Conservation (phyloP, 2,888 invertebrate species). For the Perdita meconis region DNA sequence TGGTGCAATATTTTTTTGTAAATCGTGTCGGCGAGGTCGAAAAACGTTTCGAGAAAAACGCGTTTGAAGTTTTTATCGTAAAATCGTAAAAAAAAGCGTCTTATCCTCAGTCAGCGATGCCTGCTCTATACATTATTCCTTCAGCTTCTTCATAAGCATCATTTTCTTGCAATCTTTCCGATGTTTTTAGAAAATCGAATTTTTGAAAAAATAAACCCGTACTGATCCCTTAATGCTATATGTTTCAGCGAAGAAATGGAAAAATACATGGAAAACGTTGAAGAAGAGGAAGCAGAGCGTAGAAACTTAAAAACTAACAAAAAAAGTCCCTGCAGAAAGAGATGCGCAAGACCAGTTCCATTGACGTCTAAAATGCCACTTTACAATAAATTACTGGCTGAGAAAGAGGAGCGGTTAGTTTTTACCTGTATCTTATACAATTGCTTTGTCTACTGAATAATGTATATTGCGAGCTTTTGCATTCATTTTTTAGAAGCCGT, state of each 20-base stretch:
- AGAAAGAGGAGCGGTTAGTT: conserved; percentile 89
- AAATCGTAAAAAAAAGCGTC: too few species aligned
- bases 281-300: conserved; percentile 76
- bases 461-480: neutral
- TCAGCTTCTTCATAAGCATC: too few species aligned
- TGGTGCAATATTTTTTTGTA: too few species aligned
- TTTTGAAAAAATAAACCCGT: too few species aligned
- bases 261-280: conserved; percentile 85
- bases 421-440: neutral
- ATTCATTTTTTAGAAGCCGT: conserved; percentile 76
- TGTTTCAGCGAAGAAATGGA: conserved; percentile 88
- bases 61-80: too few species aligned
- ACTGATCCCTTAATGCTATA: neutral
- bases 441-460: neutral
- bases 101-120: too few species aligned
- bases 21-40: too few species aligned
- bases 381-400: conserved; percentile 89
- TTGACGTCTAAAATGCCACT: conserved; percentile 89
- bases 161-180: too few species aligned
- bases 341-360: conserved; percentile 88
- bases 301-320: conserved; percentile 66
- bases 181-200: too few species aligned
- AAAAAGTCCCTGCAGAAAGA: conserved; percentile 84
- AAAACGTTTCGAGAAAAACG: too few species aligned
- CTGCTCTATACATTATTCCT: too few species aligned